Percentiles rank a stretch among this genome's conserved stretches.
These are phyloP conservation scores for Jordanella pulchra DNA, from an alignment of 2,797 vertebrate species.

Conservation along the genomic window DNA sequence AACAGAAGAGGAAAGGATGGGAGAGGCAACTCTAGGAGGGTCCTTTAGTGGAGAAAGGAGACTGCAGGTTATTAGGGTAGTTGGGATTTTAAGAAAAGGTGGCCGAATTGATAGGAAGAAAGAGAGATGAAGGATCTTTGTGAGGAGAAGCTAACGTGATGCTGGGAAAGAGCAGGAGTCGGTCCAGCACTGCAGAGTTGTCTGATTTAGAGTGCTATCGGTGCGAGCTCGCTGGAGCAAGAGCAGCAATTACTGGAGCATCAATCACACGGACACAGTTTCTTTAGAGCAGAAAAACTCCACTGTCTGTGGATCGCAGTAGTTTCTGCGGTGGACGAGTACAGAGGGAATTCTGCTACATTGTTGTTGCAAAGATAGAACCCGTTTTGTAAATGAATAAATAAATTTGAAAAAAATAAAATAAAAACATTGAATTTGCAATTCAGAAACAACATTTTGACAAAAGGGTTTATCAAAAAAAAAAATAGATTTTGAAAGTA, in stretches of 20 bases:
- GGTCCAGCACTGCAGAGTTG: constrained; percentile 65
- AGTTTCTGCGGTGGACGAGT: constrained; percentile 12
- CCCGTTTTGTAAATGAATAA: no score
- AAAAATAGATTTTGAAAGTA: no score
- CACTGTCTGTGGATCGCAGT: constrained; percentile 18
- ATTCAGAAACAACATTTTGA: no score
- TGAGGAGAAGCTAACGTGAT: not conserved
- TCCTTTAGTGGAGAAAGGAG: not conserved
- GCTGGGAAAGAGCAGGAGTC: constrained; percentile 44
- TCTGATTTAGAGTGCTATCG: constrained; percentile 73
- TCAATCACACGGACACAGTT: constrained; percentile 38
- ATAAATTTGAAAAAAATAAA: no score
- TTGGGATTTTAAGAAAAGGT: constrained; percentile 13
- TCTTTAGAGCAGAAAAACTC: constrained; percentile 32
- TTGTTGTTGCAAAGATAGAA: not conserved
- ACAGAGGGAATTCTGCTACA: not conserved
- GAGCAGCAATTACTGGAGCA: constrained; percentile 57
- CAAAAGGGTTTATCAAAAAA: no score
- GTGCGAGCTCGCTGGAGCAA: constrained; percentile 65
- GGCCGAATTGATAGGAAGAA: constrained; percentile 26
- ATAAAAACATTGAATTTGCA: no score
- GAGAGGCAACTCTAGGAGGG: constrained; percentile 5
- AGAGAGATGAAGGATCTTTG: constrained; percentile 24
- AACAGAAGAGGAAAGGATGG: constrained; percentile 10
- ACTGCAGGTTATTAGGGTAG: constrained; percentile 9